Evolutionary conservation across 2,113 vertebrate species (phyloP).

Genomic region (Poeciliopsis occidentalis): DNA sequence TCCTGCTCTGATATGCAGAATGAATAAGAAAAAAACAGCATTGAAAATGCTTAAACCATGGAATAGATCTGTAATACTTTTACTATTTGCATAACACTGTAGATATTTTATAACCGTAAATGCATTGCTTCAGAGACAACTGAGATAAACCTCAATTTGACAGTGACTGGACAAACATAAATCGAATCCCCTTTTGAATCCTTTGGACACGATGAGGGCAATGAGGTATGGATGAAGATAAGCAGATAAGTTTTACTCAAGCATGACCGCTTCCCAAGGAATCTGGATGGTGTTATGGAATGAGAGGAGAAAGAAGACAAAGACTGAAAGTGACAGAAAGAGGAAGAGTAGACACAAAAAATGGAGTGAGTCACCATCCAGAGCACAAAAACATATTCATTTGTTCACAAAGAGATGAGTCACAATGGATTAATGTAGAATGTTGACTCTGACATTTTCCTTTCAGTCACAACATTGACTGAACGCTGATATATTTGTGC

Average conservation of each 20-base stretch:
- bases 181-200: slow-evolving; percentile 6
- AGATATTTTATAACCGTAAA: not conserved
- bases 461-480: slow-evolving; percentile 11
- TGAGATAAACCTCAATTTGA: slow-evolving; percentile 15
- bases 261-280: slow-evolving; percentile 59
- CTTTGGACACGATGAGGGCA: slow-evolving; percentile 30
- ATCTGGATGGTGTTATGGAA: slow-evolving; percentile 19
- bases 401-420: slow-evolving; percentile 52
- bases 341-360: slow-evolving; percentile 38
- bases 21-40: not conserved
- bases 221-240: slow-evolving; percentile 44
- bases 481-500: slow-evolving; percentile 7
- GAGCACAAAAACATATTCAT: slow-evolving; percentile 41
- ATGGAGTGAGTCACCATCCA: slow-evolving; percentile 52
- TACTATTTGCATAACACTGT: not conserved
- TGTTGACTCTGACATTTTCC: slow-evolving; percentile 14
- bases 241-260: slow-evolving; percentile 53
- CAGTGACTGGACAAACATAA: slow-evolving; percentile 4
- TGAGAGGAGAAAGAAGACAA: slow-evolving; percentile 38
- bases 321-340: slow-evolving; percentile 46
- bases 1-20: not conserved
- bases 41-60: not conserved
- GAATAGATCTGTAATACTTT: not conserved
- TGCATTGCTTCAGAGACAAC: slow-evolving; percentile 11
- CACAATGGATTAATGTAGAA: slow-evolving; percentile 27